phyloP scores from a whole-genome alignment of 2,888 invertebrate genomes.

The Polyommatus iphigenia region DNA sequence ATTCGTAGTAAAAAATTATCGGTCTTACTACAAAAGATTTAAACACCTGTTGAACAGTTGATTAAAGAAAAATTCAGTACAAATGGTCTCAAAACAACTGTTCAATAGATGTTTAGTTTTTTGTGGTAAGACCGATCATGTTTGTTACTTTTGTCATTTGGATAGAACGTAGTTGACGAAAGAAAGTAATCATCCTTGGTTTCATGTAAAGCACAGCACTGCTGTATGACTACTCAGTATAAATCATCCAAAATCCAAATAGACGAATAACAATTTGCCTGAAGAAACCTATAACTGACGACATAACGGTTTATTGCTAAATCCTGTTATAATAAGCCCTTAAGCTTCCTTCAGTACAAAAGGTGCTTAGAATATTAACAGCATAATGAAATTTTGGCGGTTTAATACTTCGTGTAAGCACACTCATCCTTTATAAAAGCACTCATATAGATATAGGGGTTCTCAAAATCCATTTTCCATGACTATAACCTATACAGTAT shows the following conservation, averaged over 20 bases:
- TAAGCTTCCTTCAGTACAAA: neutral
- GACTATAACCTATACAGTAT: neutral
- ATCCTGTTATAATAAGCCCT: neutral
- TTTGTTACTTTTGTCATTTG: neutral
- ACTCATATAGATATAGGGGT: neutral
- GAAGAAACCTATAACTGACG: neutral
- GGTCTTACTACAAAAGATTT: no score
- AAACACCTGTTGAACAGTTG: no score
- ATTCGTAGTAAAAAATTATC: neutral
- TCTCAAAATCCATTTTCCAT: conserved; percentile 14
- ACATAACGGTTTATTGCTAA: neutral
- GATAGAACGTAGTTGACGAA: neutral
- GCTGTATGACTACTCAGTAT: neutral
- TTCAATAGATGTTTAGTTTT: no score
- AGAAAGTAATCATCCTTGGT: neutral
- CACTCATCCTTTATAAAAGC: conserved; percentile 21
- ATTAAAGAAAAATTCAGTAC: no score
- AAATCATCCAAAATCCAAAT: neutral
- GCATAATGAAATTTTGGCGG: conserved; percentile 12
- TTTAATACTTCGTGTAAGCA: conserved; percentile 20
- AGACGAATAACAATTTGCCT: neutral
- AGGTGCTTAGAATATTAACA: conserved; percentile 5
- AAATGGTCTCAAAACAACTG: no score
- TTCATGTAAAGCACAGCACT: neutral
- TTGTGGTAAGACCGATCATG: no score